Percentiles rank a stretch among this genome's conserved stretches.
Conservation (phyloP, 2,888 invertebrate species). For the Euproctis similis region DNA sequence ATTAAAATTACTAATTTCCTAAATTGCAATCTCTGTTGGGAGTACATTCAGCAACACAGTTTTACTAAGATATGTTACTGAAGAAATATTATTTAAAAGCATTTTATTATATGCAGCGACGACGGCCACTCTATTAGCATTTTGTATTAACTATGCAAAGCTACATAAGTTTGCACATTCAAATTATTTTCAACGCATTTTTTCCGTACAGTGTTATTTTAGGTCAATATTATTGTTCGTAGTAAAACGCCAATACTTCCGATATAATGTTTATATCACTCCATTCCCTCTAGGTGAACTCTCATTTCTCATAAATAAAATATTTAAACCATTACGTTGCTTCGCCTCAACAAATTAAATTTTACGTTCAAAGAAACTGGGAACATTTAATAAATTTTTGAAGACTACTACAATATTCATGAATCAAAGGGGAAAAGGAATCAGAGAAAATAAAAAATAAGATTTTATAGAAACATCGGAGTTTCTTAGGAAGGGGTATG, state of each 20-base stretch:
- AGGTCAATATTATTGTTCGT: too few species aligned
- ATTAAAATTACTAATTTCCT: too few species aligned
- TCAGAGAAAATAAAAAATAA: slow-evolving; percentile 29
- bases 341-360: slow-evolving; percentile 28
- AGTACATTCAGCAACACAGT: too few species aligned
- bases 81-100: too few species aligned
- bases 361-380: slow-evolving; percentile 30
- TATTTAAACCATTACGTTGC: slow-evolving; percentile 26
- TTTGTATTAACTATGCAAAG: too few species aligned
- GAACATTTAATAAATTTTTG: slow-evolving; percentile 33
- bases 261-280: not conserved
- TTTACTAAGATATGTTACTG: too few species aligned
- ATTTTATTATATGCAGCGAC: too few species aligned
- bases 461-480: slow-evolving; percentile 18
- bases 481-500: slow-evolving; percentile 13
- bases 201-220: too few species aligned
- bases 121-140: too few species aligned
- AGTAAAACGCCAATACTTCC: not conserved
- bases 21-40: too few species aligned
- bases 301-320: slow-evolving; percentile 18
- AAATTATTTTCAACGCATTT: too few species aligned
- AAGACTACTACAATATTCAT: slow-evolving; percentile 36
- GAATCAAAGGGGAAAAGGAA: slow-evolving; percentile 27
- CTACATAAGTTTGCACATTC: too few species aligned
- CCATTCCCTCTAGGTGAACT: slow-evolving; percentile 8